Evolutionary conservation across 2,888 invertebrate genomes (phyloP), one percentile per base, ranked within the genome.

Genomic region (Cyclophora albipunctata): DNA sequence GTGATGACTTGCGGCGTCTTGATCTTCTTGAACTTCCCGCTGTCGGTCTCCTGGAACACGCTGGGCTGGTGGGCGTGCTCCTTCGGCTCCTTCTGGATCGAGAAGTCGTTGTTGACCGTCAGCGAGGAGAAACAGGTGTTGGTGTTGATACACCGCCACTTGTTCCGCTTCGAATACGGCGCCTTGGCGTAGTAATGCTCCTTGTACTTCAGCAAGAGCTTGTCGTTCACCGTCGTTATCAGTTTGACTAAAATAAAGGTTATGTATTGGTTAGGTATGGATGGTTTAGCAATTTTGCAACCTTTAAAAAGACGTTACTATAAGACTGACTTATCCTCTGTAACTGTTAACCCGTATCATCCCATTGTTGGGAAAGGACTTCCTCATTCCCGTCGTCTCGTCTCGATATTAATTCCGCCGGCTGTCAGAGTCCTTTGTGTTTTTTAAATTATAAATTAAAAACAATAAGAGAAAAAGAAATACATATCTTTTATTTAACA

Each of bases 81-180:
- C 0, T 60, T 67, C 0, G 71, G 73, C 42, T 80, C 75, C 40
- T 66, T 73, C 5, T 55, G 48, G 0, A 80, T 57, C 0, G 67
- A 66, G 46, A 64, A 71, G 46, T 75, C 71, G 3, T 67, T 57
- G 42, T 69, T 64, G 0, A 79, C 64, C 2, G 50, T 60, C 3
- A 80, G 47, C 0, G 67, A 60, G 0, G 73, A 71, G 48, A 56
- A 78, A 47, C 81, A 81, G 1, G 50, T 59, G 44, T 66, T 75
- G 0, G 80, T 81, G 50, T 78, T 75, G 34, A 80, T 70, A 49
- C 81, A 82, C 2, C 81, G 59, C 81, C 81, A 82, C 49, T 74
- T 43, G 5, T 20, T 66, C 34, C 65, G 66, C 51, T 62, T 63
- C 45, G 68, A 55, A 35, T 77, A 73, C 1, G 80, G 77, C 3